phyloP scores from a whole-genome alignment of 2,113 vertebrate genomes.

The Chaetodon trifascialis region DNA sequence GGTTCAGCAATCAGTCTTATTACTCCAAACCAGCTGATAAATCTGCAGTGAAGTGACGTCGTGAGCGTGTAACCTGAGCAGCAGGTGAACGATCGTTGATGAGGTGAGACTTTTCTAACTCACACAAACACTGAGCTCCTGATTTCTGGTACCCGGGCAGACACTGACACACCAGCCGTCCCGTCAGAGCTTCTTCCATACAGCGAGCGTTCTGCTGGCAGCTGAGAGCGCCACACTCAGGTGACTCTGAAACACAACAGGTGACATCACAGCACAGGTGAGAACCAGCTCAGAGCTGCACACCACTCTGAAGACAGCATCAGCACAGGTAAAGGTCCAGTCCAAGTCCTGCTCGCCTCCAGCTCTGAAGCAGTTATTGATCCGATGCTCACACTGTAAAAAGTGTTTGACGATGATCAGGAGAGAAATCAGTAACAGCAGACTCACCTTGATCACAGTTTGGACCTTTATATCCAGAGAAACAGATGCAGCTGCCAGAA shows the following conservation, averaged over 20 bases:
- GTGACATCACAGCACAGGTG: background rate
- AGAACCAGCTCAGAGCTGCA: no score
- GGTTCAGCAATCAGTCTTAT: no score
- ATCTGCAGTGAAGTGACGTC: no score
- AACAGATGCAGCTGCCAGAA: conserved; percentile 88
- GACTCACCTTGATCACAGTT: conserved; percentile 89
- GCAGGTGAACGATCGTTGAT: no score
- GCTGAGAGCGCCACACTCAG: conserved; percentile 83
- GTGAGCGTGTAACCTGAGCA: no score
- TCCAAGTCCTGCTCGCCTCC: background rate
- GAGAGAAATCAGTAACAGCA: background rate
- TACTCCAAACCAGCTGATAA: no score
- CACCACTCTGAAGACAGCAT: background rate
- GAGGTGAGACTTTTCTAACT: conserved; percentile 63
- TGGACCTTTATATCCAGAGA: conserved; percentile 89
- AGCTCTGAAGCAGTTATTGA: background rate
- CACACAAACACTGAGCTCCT: conserved; percentile 85
- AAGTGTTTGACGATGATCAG: no score
- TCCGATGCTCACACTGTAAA: no score
- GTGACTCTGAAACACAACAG: conserved; percentile 73
- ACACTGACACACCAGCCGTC: conserved; percentile 87
- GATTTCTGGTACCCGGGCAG: conserved; percentile 82
- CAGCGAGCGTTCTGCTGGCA: conserved; percentile 89
- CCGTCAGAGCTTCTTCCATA: conserved; percentile 76
- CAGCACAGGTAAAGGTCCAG: background rate